These are phyloP conservation scores for Ptilodon capucinus DNA, from an alignment of 2,888 invertebrate genomes.

Conservation along the genomic window DNA sequence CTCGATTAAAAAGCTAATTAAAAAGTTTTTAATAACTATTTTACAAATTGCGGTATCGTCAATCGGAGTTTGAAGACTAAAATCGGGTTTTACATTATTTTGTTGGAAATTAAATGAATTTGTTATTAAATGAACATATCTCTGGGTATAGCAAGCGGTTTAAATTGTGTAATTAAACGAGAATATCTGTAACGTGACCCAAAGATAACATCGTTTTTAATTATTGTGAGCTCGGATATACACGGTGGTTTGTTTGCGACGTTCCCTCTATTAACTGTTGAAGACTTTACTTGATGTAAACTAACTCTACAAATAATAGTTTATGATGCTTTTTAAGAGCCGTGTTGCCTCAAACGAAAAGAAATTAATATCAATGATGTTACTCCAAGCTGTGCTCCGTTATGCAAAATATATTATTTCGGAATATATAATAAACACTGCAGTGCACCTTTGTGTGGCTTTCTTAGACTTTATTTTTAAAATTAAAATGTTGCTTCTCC, in stretches of 20 bases:
- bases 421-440: no score
- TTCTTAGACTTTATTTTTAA: no score
- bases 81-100: not conserved
- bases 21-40: not conserved
- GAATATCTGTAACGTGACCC: conserved; percentile 35
- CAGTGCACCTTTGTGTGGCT: no score
- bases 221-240: conserved; percentile 25
- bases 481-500: no score
- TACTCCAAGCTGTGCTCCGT: no score
- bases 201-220: conserved; percentile 42
- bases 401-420: no score
- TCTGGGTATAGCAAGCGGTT: conserved; percentile 14
- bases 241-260: not conserved
- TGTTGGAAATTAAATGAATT: not conserved
- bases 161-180: conserved; percentile 35
- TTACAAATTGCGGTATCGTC: not conserved
- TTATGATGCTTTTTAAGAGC: no score
- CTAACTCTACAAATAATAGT: no score
- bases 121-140: conserved; percentile 20
- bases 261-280: not conserved
- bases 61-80: not conserved
- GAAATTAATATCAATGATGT: no score
- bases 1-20: not conserved
- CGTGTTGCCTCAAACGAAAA: no score
- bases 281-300: not conserved